Percentiles rank a stretch among this genome's conserved stretches.
These are phyloP conservation scores for Oncorhynchus gorbuscha DNA, from an alignment of 2,113 vertebrate species.

Conservation along the genomic window DNA sequence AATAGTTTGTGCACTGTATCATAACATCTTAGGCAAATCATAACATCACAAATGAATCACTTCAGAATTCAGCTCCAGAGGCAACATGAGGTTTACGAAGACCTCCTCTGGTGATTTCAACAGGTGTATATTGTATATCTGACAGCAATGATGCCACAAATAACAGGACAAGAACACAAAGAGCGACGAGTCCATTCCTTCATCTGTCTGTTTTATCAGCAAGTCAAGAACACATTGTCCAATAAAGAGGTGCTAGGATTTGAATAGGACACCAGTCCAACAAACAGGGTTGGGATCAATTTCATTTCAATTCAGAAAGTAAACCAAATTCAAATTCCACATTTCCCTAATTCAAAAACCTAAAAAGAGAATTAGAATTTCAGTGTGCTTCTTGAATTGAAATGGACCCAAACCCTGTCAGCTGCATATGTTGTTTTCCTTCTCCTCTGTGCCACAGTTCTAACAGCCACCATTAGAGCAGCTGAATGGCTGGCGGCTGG, in stretches of 20 bases:
- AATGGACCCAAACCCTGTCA: too few relatives aligned
- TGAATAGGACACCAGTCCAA: slow-evolving; percentile 1
- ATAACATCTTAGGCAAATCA: not conserved
- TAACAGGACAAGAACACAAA: slow-evolving; percentile 25
- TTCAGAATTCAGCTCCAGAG: not conserved
- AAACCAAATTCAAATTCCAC: too few relatives aligned
- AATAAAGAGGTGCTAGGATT: slow-evolving; percentile 9
- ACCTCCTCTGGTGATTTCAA: slow-evolving; percentile 1
- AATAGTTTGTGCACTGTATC: too few relatives aligned
- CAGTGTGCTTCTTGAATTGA: too few relatives aligned
- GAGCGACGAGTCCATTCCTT: slow-evolving; percentile 16
- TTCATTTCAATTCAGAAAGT: too few relatives aligned
- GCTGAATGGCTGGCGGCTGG: too few relatives aligned
- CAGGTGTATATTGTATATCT: not conserved
- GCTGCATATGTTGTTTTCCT: too few relatives aligned
- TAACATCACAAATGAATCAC: not conserved
- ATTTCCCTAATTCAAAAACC: too few relatives aligned
- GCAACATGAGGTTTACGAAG: slow-evolving; percentile 1
- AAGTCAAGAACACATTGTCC: not conserved
- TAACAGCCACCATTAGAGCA: too few relatives aligned
- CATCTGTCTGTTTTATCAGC: not conserved
- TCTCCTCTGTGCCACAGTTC: too few relatives aligned
- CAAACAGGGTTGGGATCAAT: too few relatives aligned
- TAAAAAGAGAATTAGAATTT: too few relatives aligned
- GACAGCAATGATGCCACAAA: not conserved